phyloP scores from a whole-genome alignment of 2,113 vertebrate genomes.

The Clarias batrachus region DNA sequence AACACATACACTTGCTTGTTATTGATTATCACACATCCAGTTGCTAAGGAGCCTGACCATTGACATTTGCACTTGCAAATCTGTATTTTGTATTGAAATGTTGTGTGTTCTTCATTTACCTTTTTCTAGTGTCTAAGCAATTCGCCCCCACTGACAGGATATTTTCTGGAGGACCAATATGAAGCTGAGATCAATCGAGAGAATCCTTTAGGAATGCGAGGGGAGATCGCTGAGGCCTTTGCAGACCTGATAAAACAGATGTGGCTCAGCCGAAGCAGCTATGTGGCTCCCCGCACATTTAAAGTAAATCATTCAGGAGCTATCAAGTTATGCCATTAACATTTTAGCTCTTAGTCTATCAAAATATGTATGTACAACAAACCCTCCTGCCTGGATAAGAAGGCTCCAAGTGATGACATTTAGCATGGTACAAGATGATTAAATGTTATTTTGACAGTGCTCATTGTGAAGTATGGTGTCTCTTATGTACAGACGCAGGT shows the following conservation, averaged over 20 bases:
- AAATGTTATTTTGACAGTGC: neutral
- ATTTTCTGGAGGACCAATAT: slow-evolving; percentile 90
- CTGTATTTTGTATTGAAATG: neutral
- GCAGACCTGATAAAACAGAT: slow-evolving; percentile 96
- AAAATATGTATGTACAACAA: neutral
- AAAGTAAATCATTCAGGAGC: slow-evolving; percentile 76
- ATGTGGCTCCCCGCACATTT: slow-evolving; percentile 90
- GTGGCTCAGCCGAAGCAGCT: slow-evolving; percentile 88
- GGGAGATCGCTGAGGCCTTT: slow-evolving; percentile 94
- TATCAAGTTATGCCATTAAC: neutral
- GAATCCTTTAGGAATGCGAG: slow-evolving; percentile 96
- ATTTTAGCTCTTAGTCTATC: neutral
- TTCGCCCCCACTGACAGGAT: slow-evolving; percentile 87
- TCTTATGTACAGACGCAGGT: slow-evolving; percentile 83
- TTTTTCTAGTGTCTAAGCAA: slow-evolving; percentile 90
- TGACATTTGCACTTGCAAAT: neutral
- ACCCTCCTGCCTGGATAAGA: no score
- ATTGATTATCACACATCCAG: neutral
- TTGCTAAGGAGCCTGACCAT: neutral
- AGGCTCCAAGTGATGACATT: neutral
- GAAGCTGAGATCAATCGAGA: slow-evolving; percentile 93
- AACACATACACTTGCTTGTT: neutral
- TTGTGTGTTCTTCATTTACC: slow-evolving; percentile 19
- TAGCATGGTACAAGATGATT: neutral
- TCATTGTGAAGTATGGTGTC: neutral